phyloP scores from a whole-genome alignment of 1,140 invertebrate species.

The Acromyrmex charruanus region DNA sequence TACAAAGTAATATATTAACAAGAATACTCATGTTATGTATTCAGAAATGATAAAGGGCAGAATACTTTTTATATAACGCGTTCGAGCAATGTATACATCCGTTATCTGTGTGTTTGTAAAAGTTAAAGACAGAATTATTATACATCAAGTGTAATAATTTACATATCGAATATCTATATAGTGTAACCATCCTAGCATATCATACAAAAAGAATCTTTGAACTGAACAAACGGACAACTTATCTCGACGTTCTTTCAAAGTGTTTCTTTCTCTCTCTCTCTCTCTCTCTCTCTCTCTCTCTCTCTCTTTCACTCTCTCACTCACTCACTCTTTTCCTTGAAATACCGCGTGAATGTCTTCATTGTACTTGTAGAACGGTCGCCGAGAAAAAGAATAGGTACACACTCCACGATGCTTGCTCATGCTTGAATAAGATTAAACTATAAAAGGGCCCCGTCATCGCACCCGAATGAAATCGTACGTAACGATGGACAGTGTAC shows the following conservation, averaged over 20 bases:
- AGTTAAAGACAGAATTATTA: neutral
- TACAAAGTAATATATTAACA: neutral
- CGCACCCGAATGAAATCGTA: slow-evolving; percentile 34
- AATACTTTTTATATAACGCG: neutral
- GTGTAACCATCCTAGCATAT: neutral
- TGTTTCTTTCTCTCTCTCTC: neutral
- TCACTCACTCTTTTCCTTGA: slow-evolving; percentile 19
- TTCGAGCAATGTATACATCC: slow-evolving; percentile 55
- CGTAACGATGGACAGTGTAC: slow-evolving; percentile 56
- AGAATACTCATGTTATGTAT: neutral
- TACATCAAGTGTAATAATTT: neutral
- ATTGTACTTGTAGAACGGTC: slow-evolving; percentile 37
- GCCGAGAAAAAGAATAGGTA: slow-evolving; percentile 57
- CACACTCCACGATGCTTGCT: slow-evolving; percentile 79
- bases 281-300: neutral
- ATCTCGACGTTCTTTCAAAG: slow-evolving; percentile 42
- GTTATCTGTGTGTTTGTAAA: neutral
- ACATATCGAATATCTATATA: neutral
- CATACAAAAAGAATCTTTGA: slow-evolving; percentile 12
- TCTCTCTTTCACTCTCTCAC: neutral
- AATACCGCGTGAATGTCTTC: slow-evolving; percentile 50
- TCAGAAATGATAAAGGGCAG: neutral
- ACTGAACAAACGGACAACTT: slow-evolving; percentile 51
- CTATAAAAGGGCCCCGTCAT: slow-evolving; percentile 51
- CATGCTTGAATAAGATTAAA: slow-evolving; percentile 75